These are phyloP conservation scores for Okapia johnstoni DNA, from an alignment of 2,113 vertebrate species.

Conservation along the genomic window DNA sequence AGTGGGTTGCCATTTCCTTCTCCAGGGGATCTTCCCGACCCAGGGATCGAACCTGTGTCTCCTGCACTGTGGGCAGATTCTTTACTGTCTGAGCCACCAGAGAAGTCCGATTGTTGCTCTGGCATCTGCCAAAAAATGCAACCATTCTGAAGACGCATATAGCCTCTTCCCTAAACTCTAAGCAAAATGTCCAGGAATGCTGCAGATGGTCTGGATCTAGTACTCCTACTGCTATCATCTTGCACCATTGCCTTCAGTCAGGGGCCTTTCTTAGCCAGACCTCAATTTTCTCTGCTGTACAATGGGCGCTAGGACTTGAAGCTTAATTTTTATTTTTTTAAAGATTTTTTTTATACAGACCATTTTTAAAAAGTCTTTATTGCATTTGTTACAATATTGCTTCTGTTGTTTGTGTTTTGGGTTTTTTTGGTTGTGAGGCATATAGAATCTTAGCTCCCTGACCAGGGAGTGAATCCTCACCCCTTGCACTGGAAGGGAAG, in stretches of 20 bases:
- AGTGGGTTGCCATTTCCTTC: neutral
- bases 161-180: neutral
- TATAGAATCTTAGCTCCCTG: neutral
- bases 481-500: neutral
- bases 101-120: neutral
- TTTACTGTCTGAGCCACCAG: neutral
- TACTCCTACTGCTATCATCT: neutral
- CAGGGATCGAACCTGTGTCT: neutral
- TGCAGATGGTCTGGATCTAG: too few species aligned
- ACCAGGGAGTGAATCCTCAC: neutral
- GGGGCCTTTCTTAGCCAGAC: neutral
- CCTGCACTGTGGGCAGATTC: neutral
- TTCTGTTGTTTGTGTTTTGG: neutral
- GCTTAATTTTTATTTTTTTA: neutral
- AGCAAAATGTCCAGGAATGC: neutral
- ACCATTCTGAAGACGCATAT: fast-evolving
- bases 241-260: neutral
- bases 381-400: neutral
- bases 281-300: neutral
- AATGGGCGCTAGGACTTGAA: neutral
- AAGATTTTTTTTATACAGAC: neutral
- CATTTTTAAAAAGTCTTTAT: neutral
- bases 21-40: neutral
- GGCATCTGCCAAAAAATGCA: neutral
- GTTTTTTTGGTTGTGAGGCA: neutral